These are phyloP conservation scores for Teleogryllus occipitalis DNA, from an alignment of 1,140 invertebrate species.

Conservation along the genomic window DNA sequence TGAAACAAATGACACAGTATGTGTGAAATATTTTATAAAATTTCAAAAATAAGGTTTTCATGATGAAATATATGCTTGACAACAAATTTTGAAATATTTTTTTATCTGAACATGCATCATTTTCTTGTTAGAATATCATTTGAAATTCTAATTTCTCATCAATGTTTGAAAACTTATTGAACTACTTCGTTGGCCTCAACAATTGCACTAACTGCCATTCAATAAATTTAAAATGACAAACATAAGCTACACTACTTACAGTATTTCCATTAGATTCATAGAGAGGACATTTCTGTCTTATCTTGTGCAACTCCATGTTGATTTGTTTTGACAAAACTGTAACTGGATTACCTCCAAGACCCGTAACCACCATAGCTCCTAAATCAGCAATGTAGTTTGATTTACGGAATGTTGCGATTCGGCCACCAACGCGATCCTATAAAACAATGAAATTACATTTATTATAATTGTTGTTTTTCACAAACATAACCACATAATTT, in stretches of 20 bases:
- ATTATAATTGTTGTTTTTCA: not conserved
- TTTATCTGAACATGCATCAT: no score
- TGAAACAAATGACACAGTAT: no score
- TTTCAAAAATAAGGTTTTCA: no score
- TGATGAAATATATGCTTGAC: no score
- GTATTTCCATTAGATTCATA: constrained; percentile 92
- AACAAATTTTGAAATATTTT: no score
- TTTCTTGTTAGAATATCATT: no score
- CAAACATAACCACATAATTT: not conserved
- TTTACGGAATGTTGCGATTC: constrained; percentile 94
- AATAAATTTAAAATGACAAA: no score
- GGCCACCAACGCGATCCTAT: constrained; percentile 86
- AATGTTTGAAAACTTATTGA: no score
- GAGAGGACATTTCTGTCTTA: constrained; percentile 92
- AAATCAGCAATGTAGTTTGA: constrained; percentile 91
- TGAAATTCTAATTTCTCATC: no score
- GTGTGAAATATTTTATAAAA: no score
- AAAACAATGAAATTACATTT: not conserved
- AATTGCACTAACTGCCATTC: no score
- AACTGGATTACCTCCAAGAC: constrained; percentile 91
- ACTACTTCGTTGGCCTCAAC: no score
- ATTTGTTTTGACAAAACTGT: constrained; percentile 93
- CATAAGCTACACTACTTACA: constrained; percentile 39
- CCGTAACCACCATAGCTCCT: constrained; percentile 82
- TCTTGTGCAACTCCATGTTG: constrained; percentile 93